These are phyloP conservation scores for Crambe crambe DNA, from an alignment of 37 sponge, comb jelly and placozoan genomes.

Conservation along the genomic window DNA sequence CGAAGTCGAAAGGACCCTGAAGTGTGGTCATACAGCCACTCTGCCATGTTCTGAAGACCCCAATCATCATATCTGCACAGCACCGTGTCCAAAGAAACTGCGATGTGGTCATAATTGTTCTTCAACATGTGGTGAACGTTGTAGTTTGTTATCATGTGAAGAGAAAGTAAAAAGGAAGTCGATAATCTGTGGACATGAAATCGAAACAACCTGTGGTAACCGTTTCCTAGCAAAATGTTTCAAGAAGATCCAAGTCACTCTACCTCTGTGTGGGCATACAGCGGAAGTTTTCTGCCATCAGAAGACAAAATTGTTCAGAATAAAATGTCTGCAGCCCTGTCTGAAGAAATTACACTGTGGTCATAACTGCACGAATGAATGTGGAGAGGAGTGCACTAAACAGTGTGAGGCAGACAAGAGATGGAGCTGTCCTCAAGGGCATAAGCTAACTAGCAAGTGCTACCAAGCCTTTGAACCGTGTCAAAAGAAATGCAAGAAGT, in stretches of 20 bases:
- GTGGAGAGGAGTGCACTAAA: background rate
- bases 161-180: no score
- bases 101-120: conserved; percentile 56
- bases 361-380: background rate
- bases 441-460: background rate
- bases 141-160: background rate
- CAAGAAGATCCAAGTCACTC: conserved; percentile 6
- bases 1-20: background rate
- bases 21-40: background rate
- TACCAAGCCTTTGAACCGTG: background rate
- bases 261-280: conserved; percentile 63
- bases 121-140: conserved; percentile 51
- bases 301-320: no score
- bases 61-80: conserved; percentile 31
- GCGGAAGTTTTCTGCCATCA: background rate
- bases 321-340: background rate
- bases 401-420: background rate
- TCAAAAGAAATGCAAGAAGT: background rate
- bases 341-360: background rate
- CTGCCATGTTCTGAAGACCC: background rate
- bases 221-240: no score
- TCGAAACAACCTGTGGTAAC: no score
- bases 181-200: no score
- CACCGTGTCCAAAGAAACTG: conserved; percentile 42
- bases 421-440: background rate